Base-by-base conservation (phyloP, 37 sponge, comb jelly and placozoan species). In the Hexactinellida sp. region DNA sequence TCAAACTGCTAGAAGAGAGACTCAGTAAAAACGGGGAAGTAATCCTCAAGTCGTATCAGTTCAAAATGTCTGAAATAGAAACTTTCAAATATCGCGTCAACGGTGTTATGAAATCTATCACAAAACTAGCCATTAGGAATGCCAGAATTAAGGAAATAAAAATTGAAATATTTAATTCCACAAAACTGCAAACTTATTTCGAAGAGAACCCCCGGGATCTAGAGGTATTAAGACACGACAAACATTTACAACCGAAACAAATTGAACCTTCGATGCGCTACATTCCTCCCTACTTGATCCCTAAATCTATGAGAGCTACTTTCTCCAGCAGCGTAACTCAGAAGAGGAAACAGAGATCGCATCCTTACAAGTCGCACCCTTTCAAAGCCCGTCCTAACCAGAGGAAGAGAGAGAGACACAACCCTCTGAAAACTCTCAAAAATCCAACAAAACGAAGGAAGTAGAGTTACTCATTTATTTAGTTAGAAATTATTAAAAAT, bases 161-260 rank as follows among this genome's bases (percentile, higher is more conserved):
- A 87, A 34, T 82, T 35, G 99, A 99, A 89, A 87, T 95, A 30
- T 84, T 99, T 36, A 95, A 92, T 47, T 99, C 99, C 5, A 92
- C 95, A 36, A 92, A 90, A 85, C 89, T 99, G 21, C 55, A 92
- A 91, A 36, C 88, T 16, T 92, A 90, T 52, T 95, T 98, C 84
- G 93, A 92, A 36, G 95, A 99, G 54, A 99, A 99, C 83, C 99
- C 99, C 0, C 71, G 95, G 34, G 99, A 99, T 82, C 84, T 96
- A 24, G 94, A 99, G 84, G 93, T 95, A 30, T 71, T 99, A 38
- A 54, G 99, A 32, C 99, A 99, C 88, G 99, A 99, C 87, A 88
- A 88, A 38, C 92, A 86, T 13, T 84, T 94, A 13, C 92, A 92
- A 36, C 93, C 97, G 0, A 84, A 83, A 5, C 85, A 89, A 38